Evolutionary conservation across 2,888 invertebrate species (phyloP), one percentile per base, ranked within the genome.

Genomic region (Seira ritae): DNA sequence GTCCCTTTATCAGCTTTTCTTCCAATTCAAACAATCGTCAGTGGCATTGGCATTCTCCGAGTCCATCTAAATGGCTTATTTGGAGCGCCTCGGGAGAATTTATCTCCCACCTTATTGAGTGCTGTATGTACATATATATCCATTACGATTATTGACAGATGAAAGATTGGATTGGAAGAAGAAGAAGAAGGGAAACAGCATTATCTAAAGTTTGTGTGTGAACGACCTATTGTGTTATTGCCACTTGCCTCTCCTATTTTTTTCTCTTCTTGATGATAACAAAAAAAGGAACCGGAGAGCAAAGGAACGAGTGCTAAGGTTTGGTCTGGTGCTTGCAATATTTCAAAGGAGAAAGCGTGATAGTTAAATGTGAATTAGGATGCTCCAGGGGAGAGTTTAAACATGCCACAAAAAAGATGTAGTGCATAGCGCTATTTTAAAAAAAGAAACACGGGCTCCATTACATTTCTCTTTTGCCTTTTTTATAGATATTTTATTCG

Each of bases 91-190:
- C 74, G 50, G 80, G 80, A 80, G 74, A 80, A 80, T 65, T 66
- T 76, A 75, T 81, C 75, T 71, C 75, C 71, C 69, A 67, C 71
- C 70, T 81, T 81, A 81, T 81, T 81, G 81, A 81, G 81, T 81
- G 71, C 70, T 80, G 71, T 76, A 8, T 31, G 31, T 31, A 31
- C 8, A 31, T 31, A 8, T 31, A 31, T 31, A 81, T 81, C 81
- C 81, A 81, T 81, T 81, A 81, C 81, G 81, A 81, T 75, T 82
- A 82, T 82, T 82, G 82, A 82, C 77, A 82, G 82, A 82, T 82
- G 82, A 82, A 66, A 71, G 76, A 76, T 77, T 67, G 66, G 77
- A 81, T 37, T 42, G 19, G 31, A 31, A 80, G 74, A 71, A 76
- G 72, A 82, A 82, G 68, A 82, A n/a, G 31, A 31, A 80, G 74